A percentile compares a stretch with the other conserved stretches of the same genome.
Conservation (phyloP, 2,888 invertebrate species). For the Parnassius apollo region DNA sequence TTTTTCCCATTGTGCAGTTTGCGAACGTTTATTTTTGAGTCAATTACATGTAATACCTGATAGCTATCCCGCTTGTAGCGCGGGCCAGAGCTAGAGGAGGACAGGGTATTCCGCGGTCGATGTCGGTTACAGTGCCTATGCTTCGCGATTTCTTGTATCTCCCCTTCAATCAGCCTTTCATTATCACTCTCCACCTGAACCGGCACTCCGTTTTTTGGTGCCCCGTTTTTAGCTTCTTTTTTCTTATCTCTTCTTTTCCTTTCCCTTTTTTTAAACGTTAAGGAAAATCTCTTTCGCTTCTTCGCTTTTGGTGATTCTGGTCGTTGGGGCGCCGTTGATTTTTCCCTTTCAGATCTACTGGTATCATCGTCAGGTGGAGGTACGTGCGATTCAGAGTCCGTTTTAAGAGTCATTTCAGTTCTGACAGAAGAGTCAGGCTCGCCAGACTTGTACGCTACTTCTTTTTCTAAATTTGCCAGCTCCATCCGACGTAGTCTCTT, state of each 20-base stretch:
- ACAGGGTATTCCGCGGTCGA: constrained; percentile 63
- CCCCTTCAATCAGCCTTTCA: constrained; percentile 70
- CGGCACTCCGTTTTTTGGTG: constrained; percentile 57
- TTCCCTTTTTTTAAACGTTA: constrained; percentile 73
- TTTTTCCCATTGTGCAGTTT: neutral
- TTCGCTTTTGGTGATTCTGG: constrained; percentile 73
- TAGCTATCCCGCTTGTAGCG: constrained; percentile 79
- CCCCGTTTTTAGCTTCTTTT: constrained; percentile 62
- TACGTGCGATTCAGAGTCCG: constrained; percentile 66
- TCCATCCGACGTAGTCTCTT: constrained; percentile 74
- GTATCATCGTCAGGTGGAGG: constrained; percentile 72
- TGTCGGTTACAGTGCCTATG: constrained; percentile 64
- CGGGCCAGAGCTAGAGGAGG: constrained; percentile 73
- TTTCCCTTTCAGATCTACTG: constrained; percentile 71
- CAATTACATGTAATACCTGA: constrained; percentile 55
- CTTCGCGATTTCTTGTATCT: constrained; percentile 53
- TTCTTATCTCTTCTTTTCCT: constrained; percentile 72
- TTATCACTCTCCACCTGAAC: constrained; percentile 66
- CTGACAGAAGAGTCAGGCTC: constrained; percentile 69
- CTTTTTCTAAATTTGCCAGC: constrained; percentile 72
- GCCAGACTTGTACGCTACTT: constrained; percentile 68
- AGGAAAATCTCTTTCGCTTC: constrained; percentile 71
- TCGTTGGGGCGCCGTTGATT: constrained; percentile 61
- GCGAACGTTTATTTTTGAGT: neutral
- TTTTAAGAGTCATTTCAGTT: constrained; percentile 67